Conservation (phyloP, 2,797 vertebrate species). For the Pangasius macronema region DNA sequence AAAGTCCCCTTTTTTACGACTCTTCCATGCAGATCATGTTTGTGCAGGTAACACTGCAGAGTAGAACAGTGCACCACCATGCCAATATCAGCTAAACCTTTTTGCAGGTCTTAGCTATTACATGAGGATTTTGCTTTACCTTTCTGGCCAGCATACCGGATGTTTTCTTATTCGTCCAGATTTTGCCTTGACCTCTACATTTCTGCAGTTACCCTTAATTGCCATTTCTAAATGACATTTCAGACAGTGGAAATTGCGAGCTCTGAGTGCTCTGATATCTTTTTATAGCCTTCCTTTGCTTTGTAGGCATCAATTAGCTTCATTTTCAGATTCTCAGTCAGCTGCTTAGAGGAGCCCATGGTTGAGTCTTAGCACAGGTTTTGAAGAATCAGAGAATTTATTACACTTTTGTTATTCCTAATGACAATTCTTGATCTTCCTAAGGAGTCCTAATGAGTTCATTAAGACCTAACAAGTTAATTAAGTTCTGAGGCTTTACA, state of each 20-base stretch:
- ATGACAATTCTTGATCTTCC: background rate
- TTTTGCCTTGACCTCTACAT: background rate
- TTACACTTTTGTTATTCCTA: background rate
- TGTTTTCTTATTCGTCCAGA: background rate
- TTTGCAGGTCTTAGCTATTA: background rate
- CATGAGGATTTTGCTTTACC: background rate
- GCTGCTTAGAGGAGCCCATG: background rate
- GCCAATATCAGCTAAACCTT: background rate
- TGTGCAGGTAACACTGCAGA: background rate
- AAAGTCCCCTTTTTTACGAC: background rate
- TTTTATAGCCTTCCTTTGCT: background rate
- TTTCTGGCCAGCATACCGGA: background rate
- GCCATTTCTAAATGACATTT: background rate
- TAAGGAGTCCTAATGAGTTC: background rate
- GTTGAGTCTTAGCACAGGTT: background rate
- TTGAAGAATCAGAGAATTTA: background rate
- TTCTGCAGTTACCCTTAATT: background rate
- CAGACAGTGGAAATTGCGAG: background rate
- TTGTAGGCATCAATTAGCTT: background rate
- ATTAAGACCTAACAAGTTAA: background rate
- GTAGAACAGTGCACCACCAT: background rate
- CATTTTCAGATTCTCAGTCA: background rate
- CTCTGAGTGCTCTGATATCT: background rate
- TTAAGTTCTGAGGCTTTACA: background rate
- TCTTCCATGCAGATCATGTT: background rate